Evolutionary conservation across 2,797 vertebrate species (phyloP).

Genomic region (Dendrocincla fuliginosa): DNA sequence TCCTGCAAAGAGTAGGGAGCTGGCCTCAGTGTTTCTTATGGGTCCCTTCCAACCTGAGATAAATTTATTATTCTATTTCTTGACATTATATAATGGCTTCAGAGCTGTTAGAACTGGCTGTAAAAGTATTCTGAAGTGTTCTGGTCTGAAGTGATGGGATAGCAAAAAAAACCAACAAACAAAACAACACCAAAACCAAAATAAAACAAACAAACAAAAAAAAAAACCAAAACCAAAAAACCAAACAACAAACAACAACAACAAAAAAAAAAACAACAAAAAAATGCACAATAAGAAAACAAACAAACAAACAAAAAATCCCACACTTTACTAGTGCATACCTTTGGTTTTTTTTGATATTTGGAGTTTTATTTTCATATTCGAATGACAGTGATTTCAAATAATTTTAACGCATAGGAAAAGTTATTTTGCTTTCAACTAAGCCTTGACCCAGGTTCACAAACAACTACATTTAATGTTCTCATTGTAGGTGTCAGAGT

Average conservation of each 20-base stretch:
- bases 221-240: no score
- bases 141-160: neutral
- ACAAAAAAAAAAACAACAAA: no score
- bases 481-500: neutral
- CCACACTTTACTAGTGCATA: neutral
- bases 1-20: neutral
- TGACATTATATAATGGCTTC: fast-evolving
- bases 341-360: fast-evolving
- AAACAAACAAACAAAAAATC: no score
- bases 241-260: no score
- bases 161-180: no score
- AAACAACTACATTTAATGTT: neutral
- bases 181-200: no score
- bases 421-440: neutral
- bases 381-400: neutral
- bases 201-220: no score
- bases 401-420: neutral
- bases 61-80: neutral
- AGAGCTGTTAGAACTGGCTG: neutral
- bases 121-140: neutral
- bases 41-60: neutral
- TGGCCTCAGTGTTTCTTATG: neutral
- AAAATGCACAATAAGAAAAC: no score
- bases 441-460: neutral
- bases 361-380: neutral